Evolutionary conservation across 2,113 vertebrate genomes (phyloP).

Genomic region (Heliornis fulica): DNA sequence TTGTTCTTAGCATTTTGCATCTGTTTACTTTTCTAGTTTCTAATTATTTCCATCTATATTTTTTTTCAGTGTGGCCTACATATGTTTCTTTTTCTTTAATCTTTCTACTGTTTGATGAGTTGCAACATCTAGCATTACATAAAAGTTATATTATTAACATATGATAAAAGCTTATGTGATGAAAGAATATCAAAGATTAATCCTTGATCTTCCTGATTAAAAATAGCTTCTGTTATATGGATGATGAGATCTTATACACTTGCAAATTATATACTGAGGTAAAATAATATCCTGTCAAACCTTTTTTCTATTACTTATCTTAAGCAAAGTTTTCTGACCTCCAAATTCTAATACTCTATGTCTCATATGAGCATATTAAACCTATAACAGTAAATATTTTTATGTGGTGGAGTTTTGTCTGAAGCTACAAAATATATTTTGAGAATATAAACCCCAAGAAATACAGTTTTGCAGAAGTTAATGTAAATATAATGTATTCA

Average conservation of each 20-base stretch:
- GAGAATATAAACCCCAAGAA: background rate
- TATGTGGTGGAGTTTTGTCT: background rate
- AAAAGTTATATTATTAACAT: slow-evolving; percentile 44
- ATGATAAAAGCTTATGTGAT: slow-evolving; percentile 38
- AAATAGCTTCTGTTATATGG: background rate
- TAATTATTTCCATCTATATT: slow-evolving; percentile 8
- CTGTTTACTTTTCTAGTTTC: slow-evolving; percentile 41
- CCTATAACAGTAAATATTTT: background rate
- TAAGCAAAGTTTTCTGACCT: slow-evolving; percentile 9
- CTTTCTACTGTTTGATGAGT: slow-evolving; percentile 40
- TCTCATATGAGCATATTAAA: background rate
- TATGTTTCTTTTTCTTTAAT: slow-evolving; percentile 47
- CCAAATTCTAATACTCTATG: background rate
- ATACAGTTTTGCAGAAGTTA: background rate
- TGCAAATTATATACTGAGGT: background rate
- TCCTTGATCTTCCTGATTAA: slow-evolving; percentile 41
- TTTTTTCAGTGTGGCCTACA: slow-evolving; percentile 26
- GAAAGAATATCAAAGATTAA: slow-evolving; percentile 26
- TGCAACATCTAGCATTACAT: slow-evolving; percentile 30
- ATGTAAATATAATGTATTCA: background rate
- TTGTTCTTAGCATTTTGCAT: slow-evolving; percentile 17
- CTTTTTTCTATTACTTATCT: background rate
- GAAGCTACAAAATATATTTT: background rate
- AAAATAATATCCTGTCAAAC: slow-evolving; percentile 31
- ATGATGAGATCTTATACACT: background rate